Percentiles rank a stretch among this genome's conserved stretches.
phyloP scores from a whole-genome alignment of 2,797 vertebrate genomes.

The Mus spretus region DNA sequence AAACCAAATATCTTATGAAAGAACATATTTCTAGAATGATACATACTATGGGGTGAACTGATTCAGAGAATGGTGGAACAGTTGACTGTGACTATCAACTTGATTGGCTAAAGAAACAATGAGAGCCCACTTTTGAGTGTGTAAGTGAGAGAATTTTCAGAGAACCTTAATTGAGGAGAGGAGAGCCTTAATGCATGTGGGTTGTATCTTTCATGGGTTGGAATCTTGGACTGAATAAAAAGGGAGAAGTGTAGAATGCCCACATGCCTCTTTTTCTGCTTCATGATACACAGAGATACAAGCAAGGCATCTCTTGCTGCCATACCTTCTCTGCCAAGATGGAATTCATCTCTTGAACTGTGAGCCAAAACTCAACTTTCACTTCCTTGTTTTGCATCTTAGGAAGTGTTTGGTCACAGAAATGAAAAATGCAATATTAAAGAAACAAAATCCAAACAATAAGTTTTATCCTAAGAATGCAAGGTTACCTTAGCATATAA shows the following conservation, averaged over 20 bases:
- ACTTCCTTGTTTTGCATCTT: background rate
- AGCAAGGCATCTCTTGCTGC: background rate
- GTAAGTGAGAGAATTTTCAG: background rate
- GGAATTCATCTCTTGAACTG: background rate
- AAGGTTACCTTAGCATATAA: background rate
- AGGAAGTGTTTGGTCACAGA: background rate
- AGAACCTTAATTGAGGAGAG: background rate
- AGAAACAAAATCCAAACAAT: conserved; percentile 39
- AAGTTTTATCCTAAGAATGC: background rate
- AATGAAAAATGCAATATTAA: background rate
- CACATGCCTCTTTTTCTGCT: background rate
- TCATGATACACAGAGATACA: background rate
- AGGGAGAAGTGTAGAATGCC: no score
- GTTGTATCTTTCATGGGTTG: no score
- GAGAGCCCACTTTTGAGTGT: background rate
- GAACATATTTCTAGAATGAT: background rate
- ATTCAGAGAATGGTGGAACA: background rate
- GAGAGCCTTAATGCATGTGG: background rate
- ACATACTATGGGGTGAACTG: background rate
- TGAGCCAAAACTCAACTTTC: background rate
- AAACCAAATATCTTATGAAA: background rate
- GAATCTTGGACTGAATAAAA: no score
- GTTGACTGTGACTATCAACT: background rate
- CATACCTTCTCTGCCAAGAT: background rate
- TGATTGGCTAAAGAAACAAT: background rate